A percentile compares a stretch with the other conserved stretches of the same genome.
These are phyloP conservation scores for Scomber scombrus DNA, from an alignment of 2,113 vertebrate genomes.

Conservation along the genomic window DNA sequence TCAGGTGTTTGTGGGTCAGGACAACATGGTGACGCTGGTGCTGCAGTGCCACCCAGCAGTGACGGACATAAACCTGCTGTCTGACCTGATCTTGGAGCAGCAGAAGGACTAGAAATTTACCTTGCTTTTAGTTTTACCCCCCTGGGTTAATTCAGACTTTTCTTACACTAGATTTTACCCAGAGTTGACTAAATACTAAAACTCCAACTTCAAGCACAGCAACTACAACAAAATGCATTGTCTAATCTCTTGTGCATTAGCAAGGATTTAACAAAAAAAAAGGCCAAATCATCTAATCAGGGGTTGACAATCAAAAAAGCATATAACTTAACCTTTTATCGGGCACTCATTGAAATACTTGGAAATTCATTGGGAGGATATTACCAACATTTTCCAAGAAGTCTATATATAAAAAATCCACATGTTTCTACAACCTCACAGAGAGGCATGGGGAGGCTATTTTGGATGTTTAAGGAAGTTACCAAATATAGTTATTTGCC, in stretches of 20 bases:
- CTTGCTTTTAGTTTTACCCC: background rate
- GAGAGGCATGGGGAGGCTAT: no score
- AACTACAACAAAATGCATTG: background rate
- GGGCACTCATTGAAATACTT: no score
- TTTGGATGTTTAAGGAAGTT: no score
- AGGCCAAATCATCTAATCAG: background rate
- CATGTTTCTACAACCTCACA: no score
- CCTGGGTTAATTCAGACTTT: background rate
- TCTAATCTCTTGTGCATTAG: background rate
- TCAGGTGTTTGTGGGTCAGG: conserved; percentile 88
- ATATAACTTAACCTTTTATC: background rate
- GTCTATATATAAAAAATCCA: no score
- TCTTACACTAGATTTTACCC: background rate
- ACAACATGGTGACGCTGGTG: conserved; percentile 85
- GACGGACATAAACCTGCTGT: conserved; percentile 87
- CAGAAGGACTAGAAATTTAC: conserved; percentile 23
- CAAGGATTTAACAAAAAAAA: background rate
- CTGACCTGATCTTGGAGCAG: conserved; percentile 84
- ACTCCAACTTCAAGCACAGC: background rate
- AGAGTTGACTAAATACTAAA: background rate
- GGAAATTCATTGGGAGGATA: no score
- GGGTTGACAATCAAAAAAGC: background rate
- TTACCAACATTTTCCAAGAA: no score
- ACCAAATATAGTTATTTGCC: no score
- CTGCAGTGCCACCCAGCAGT: conserved; percentile 84